Conservation (phyloP, 2,888 invertebrate species). For the Andrena camellia region DNA sequence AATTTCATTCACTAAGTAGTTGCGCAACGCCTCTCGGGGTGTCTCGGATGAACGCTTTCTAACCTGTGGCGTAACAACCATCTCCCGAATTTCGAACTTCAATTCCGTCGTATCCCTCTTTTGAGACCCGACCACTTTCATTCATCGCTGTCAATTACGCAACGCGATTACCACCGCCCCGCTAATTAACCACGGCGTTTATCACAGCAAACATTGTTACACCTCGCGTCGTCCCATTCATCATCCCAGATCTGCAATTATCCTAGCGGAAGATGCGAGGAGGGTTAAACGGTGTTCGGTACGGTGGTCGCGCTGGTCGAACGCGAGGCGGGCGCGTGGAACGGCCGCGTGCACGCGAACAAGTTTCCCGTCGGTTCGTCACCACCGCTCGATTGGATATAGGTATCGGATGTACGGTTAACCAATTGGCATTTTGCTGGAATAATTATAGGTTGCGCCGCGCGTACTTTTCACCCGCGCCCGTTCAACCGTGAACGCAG, state of each 20-base stretch:
- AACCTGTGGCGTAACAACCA: not conserved
- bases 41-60: conserved; percentile 5
- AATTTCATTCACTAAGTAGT: conserved; percentile 12
- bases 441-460: conserved; percentile 68
- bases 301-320: not conserved
- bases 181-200: conserved; percentile 30
- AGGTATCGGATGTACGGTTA: conserved; percentile 71
- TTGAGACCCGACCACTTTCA: conserved; percentile 15
- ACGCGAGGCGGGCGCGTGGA: not conserved
- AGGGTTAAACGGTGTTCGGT: not conserved
- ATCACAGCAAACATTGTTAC: not conserved
- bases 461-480: conserved; percentile 70
- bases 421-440: conserved; percentile 73
- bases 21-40: not conserved
- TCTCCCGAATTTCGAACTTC: not conserved
- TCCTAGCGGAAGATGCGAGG: not conserved
- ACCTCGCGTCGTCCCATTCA: conserved; percentile 22
- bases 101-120: not conserved
- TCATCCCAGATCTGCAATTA: conserved; percentile 27
- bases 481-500: conserved; percentile 72
- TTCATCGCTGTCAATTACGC: conserved; percentile 31
- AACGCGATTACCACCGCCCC: conserved; percentile 23
- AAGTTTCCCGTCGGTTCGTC: conserved; percentile 57
- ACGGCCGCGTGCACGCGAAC: not conserved
- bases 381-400: conserved; percentile 37